A percentile compares a stretch with the other conserved stretches of the same genome.
Evolutionary conservation across 1,140 invertebrate genomes (phyloP).

Genomic region (Parapsyche elsis): DNA sequence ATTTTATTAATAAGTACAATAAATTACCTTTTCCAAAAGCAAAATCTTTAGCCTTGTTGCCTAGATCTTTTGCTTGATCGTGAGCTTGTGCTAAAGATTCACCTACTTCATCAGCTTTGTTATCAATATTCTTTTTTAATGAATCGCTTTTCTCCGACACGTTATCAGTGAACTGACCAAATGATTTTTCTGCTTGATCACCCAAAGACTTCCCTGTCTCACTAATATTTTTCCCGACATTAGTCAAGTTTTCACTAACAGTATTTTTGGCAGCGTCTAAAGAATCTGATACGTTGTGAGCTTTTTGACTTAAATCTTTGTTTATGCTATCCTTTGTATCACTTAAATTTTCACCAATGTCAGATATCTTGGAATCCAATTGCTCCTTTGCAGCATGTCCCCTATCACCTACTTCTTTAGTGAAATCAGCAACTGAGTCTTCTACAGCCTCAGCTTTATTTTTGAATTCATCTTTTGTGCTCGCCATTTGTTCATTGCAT

Average conservation of each 20-base stretch:
- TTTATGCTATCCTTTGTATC: conserved; percentile 55
- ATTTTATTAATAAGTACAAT: neutral
- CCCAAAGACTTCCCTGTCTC: neutral
- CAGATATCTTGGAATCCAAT: neutral
- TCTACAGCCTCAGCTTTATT: neutral
- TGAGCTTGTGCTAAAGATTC: conserved; percentile 6
- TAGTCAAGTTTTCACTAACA: neutral
- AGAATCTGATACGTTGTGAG: neutral
- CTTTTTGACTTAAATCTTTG: conserved; percentile 27
- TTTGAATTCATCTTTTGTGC: neutral
- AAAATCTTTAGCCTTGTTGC: conserved; percentile 26
- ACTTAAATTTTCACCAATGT: conserved; percentile 11
- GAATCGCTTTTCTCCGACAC: neutral
- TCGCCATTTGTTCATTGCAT: neutral
- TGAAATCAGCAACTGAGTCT: neutral
- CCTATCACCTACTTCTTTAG: neutral
- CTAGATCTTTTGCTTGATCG: conserved; percentile 30
- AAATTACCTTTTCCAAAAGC: conserved; percentile 35
- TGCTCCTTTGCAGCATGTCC: neutral
- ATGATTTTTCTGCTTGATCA: neutral
- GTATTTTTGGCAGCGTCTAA: neutral
- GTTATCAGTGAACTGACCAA: conserved; percentile 5
- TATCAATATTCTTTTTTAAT: neutral
- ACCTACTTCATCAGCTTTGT: conserved; percentile 8
- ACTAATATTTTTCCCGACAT: neutral